Percentiles rank a stretch among this genome's conserved stretches.
Conservation (phyloP, 1,140 invertebrate genomes). For the Conopomorpha cramerella region DNA sequence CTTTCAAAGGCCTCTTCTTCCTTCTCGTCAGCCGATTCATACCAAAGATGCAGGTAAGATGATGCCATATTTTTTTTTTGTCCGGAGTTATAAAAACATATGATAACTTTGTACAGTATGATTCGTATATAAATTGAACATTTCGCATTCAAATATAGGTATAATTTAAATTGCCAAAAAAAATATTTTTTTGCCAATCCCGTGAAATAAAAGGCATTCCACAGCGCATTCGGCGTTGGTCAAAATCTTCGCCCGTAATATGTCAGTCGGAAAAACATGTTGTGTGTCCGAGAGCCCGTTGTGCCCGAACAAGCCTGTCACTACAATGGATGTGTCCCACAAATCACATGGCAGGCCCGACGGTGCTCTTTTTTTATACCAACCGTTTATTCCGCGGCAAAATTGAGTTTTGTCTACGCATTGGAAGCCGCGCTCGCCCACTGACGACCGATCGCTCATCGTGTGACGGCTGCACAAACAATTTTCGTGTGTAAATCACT, state of each 20-base stretch:
- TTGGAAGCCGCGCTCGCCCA: conserved; percentile 10
- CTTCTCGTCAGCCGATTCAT: no score
- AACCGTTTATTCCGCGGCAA: conserved; percentile 38
- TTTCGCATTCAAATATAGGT: no score
- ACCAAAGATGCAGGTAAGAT: no score
- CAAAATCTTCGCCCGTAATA: neutral
- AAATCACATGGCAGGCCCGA: conserved; percentile 44
- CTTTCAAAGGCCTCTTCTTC: no score
- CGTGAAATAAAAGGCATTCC: neutral
- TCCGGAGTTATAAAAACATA: no score
- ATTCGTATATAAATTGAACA: neutral
- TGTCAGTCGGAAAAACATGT: conserved; percentile 19
- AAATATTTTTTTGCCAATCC: neutral
- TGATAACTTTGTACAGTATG: neutral
- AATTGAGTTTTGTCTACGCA: conserved; percentile 37
- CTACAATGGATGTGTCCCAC: conserved; percentile 48
- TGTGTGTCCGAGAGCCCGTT: conserved; percentile 21
- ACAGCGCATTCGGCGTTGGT: neutral
- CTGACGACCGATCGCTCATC: conserved; percentile 14
- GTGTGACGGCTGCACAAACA: conserved; percentile 8
- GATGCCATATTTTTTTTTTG: no score
- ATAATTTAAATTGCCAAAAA: neutral
- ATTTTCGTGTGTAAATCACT: conserved; percentile 9
- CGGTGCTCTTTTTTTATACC: conserved; percentile 38
- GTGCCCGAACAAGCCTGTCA: conserved; percentile 37